A percentile compares a stretch with the other conserved stretches of the same genome.
phyloP scores from a whole-genome alignment of 2,113 vertebrate species.

The Oryzias melastigma region DNA sequence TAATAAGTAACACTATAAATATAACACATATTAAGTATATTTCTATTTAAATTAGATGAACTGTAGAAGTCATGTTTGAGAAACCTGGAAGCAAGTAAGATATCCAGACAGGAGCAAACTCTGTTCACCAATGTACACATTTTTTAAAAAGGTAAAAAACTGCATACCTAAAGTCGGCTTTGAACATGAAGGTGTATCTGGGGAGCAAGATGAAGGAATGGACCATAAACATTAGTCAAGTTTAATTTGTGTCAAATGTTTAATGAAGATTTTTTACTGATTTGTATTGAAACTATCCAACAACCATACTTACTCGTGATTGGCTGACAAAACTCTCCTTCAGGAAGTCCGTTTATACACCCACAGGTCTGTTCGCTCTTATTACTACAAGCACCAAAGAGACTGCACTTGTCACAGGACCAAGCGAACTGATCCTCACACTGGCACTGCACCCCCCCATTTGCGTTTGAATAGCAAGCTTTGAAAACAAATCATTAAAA shows the following conservation, averaged over 20 bases:
- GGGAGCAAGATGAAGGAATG: conserved; percentile 3
- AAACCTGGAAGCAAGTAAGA: too few species aligned
- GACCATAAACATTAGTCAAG: too few species aligned
- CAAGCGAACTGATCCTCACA: conserved; percentile 33
- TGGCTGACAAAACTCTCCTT: conserved; percentile 41
- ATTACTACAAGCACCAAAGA: conserved; percentile 19
- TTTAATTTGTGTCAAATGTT: not conserved
- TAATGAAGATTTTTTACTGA: not conserved
- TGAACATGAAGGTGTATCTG: conserved; percentile 6
- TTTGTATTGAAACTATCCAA: not conserved
- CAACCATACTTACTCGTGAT: conserved; percentile 28
- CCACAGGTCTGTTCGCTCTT: conserved; percentile 29
- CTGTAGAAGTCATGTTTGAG: too few species aligned
- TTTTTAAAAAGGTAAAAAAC: too few species aligned
- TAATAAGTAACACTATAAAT: too few species aligned
- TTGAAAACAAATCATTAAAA: not conserved
- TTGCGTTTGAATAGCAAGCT: conserved; percentile 13
- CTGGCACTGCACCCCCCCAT: conserved; percentile 9
- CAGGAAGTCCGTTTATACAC: conserved; percentile 44
- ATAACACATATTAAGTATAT: too few species aligned
- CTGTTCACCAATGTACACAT: too few species aligned
- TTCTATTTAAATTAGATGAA: too few species aligned
- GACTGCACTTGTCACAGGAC: conserved; percentile 24
- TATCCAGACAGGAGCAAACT: too few species aligned
- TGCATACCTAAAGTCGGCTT: not conserved